Evolutionary conservation across 1,140 invertebrate genomes (phyloP), one percentile per base, ranked within the genome.

Genomic region (Trichomalopsis sarcophagae): DNA sequence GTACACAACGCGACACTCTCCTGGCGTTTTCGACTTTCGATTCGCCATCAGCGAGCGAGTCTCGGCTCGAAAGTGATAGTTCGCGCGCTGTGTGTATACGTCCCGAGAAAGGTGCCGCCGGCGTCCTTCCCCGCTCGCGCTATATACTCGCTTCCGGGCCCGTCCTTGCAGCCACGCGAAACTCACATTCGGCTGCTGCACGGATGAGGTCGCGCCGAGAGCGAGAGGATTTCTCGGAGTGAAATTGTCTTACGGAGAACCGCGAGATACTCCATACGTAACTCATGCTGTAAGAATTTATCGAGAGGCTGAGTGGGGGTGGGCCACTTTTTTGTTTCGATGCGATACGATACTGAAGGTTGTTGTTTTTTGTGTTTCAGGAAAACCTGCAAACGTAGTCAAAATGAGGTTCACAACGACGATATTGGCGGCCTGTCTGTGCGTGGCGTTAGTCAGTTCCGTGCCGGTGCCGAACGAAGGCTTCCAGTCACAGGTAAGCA

Each of bases 21-120:
- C 30, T 23, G 55, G 44, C 69, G 33, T 89, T 90, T 88, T 88
- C 90, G 78, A 92, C 91, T 93, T 92, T 93, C 92, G 89, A 91
- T 91, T 92, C 88, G 89, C 85, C 50, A 36, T 62, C 66, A 66
- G 50, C 14, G 17, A 17, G 55, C 17, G 17, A 21, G 17, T 7
- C 55, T 7, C 40, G 9, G 90, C 55, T 92, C 89, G 91, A 93
- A 93, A 93, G 91, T 92, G 92, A 93, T 93, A 93, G 92, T 93
- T 89, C 89, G 90, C 87, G 89, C 89, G 88, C 88, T 89, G 3
- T n/a, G 1, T 0, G n/a, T 17, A 17, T 17, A 17, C 14, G 2
- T 13, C 47, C 89, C 88, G 92, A 93, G 55, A 93, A 92, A 91
- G 91, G 40, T 90, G 88, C 89, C 88, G 76, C 89, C 88, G 78